These are phyloP conservation scores for Abramis brama DNA, from an alignment of 2,113 vertebrate genomes.

Conservation along the genomic window DNA sequence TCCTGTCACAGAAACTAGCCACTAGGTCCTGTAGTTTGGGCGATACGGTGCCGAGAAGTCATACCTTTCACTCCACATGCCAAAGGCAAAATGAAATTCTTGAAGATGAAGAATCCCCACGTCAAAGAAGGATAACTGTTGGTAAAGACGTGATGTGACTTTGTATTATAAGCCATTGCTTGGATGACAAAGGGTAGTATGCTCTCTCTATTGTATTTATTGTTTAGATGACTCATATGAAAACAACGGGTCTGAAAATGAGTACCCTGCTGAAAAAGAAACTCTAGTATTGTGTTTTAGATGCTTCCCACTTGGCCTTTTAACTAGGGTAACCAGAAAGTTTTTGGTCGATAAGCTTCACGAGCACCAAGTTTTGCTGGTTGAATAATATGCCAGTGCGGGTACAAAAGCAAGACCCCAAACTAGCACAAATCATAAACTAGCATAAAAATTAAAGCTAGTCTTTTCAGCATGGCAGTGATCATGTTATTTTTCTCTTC, in stretches of 20 bases:
- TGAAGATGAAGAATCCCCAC: conserved; percentile 50
- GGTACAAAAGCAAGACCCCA: neutral
- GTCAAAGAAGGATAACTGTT: conserved; percentile 60
- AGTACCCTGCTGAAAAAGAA: no score
- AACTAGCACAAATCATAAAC: neutral
- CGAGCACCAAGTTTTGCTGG: neutral
- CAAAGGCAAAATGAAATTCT: conserved; percentile 48
- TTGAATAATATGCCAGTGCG: neutral
- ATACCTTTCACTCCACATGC: conserved; percentile 57
- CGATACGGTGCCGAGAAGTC: conserved; percentile 57
- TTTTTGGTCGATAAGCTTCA: neutral
- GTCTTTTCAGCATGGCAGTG: neutral
- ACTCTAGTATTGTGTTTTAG: neutral
- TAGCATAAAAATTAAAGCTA: neutral
- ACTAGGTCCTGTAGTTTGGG: conserved; percentile 64
- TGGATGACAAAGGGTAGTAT: neutral
- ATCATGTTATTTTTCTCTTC: conserved; percentile 40
- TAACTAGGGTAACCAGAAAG: neutral
- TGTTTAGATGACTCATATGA: no score
- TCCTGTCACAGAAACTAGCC: conserved; percentile 60
- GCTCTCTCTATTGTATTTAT: neutral
- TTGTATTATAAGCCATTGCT: neutral
- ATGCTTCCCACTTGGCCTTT: neutral
- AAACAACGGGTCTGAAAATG: no score
- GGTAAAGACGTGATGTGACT: conserved; percentile 51